These are phyloP conservation scores for Drosophila ezoana DNA, from an alignment of 2,888 invertebrate genomes.

Conservation along the genomic window DNA sequence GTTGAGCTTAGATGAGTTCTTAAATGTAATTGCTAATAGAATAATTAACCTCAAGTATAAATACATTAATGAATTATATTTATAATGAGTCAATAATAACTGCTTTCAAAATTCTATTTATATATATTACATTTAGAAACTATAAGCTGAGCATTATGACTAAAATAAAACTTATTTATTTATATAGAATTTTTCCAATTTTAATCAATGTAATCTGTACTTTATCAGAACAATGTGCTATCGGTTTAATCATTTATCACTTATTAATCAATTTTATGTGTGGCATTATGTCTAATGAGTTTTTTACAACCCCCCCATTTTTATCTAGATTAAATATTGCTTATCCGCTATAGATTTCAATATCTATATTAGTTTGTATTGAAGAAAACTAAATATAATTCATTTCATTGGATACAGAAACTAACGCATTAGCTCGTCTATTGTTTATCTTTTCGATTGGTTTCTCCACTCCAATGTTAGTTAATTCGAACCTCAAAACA, in stretches of 20 bases:
- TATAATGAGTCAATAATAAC: too few relatives aligned
- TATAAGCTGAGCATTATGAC: background rate
- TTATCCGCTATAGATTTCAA: slow-evolving; percentile 18
- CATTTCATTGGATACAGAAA: background rate
- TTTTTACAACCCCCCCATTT: slow-evolving; percentile 5
- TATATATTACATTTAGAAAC: too few relatives aligned
- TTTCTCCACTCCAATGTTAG: background rate
- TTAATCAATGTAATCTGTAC: slow-evolving; percentile 27
- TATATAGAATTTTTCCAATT: slow-evolving; percentile 6
- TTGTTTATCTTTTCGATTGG: slow-evolving; percentile 5
- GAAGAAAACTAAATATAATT: slow-evolving; percentile 8
- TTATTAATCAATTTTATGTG: slow-evolving; percentile 44
- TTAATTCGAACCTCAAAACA: background rate
- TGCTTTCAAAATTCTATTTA: too few relatives aligned
- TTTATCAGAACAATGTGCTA: slow-evolving; percentile 23
- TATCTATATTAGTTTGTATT: background rate
- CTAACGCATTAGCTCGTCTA: background rate
- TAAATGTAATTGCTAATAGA: too few relatives aligned
- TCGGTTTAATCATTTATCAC: slow-evolving; percentile 30
- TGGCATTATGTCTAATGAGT: slow-evolving; percentile 26
- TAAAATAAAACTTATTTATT: background rate
- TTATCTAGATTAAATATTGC: slow-evolving; percentile 44
- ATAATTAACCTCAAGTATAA: too few relatives aligned
- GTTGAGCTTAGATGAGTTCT: too few relatives aligned
- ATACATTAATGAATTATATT: too few relatives aligned